A percentile compares a stretch with the other conserved stretches of the same genome.
Conservation (phyloP, 2,797 vertebrate genomes). For the Anas bernieri region DNA sequence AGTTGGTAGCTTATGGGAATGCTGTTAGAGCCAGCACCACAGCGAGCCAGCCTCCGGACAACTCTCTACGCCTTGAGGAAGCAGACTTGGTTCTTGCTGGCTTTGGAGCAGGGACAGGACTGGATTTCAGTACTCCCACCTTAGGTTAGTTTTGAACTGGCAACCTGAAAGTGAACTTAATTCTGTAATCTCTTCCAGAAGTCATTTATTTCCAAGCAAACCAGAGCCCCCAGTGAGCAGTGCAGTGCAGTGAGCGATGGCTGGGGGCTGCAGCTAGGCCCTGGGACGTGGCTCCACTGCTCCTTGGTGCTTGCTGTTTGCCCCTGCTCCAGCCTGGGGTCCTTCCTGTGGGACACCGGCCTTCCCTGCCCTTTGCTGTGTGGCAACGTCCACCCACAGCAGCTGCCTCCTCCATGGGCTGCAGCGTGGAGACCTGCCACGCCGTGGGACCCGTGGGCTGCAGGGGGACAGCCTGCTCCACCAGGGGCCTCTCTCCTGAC, state of each 20-base stretch:
- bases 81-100: neutral
- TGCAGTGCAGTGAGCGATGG: too few species aligned
- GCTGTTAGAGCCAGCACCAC: neutral
- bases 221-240: too few species aligned
- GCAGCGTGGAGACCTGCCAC: too few species aligned
- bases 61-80: neutral
- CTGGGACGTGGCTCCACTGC: too few species aligned
- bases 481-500: too few species aligned
- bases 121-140: neutral
- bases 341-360: neutral
- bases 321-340: neutral
- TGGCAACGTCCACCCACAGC: rapidly evolving
- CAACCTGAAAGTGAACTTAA: conserved; percentile 40
- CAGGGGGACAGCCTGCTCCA: too few species aligned
- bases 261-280: too few species aligned
- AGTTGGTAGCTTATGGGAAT: neutral
- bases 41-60: neutral
- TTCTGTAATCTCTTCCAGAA: conserved; percentile 18
- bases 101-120: neutral
- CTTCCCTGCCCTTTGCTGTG: neutral
- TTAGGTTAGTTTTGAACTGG: neutral
- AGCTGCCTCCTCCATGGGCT: too few species aligned
- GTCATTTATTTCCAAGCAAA: conserved; percentile 4
- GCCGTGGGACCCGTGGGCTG: too few species aligned
- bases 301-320: neutral